Evolutionary conservation across 92 coral and sea anemone genomes (phyloP).

Genomic region (Palythoa grandis): DNA sequence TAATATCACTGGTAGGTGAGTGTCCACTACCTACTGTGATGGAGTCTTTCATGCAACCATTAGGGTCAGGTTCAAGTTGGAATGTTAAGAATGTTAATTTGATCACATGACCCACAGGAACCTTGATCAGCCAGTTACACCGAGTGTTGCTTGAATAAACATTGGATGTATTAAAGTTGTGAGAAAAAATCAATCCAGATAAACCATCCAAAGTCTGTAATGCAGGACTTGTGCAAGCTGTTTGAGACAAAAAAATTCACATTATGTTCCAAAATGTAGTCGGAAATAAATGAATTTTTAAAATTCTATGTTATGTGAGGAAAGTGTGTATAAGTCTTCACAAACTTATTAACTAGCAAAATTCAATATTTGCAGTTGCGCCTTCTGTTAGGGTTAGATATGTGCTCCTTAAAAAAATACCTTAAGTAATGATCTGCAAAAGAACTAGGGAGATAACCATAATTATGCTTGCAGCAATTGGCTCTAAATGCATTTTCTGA

Average conservation of each 20-base stretch:
- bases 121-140: conserved; percentile 17
- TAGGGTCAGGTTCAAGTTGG: conserved; percentile 27
- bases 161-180: not conserved
- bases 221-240: conserved; percentile 31
- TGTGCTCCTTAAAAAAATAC: too few relatives aligned
- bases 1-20: not conserved
- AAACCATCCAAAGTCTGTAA: not conserved
- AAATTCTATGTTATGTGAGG: too few relatives aligned
- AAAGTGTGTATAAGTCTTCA: too few relatives aligned
- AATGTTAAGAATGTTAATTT: conserved; percentile 25
- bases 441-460: too few relatives aligned
- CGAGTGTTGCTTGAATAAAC: conserved; percentile 2
- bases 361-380: too few relatives aligned
- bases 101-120: conserved; percentile 18
- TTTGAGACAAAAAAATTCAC: not conserved
- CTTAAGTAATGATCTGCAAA: too few relatives aligned
- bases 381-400: too few relatives aligned
- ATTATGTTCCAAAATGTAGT: too few relatives aligned
- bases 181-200: conserved; percentile 10
- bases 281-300: too few relatives aligned
- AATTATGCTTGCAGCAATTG: too few relatives aligned
- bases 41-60: conserved; percentile 16
- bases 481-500: too few relatives aligned
- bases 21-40: not conserved
- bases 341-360: too few relatives aligned